phyloP scores from a whole-genome alignment of 1,140 invertebrate genomes.

The Neodiprion pinetum region DNA sequence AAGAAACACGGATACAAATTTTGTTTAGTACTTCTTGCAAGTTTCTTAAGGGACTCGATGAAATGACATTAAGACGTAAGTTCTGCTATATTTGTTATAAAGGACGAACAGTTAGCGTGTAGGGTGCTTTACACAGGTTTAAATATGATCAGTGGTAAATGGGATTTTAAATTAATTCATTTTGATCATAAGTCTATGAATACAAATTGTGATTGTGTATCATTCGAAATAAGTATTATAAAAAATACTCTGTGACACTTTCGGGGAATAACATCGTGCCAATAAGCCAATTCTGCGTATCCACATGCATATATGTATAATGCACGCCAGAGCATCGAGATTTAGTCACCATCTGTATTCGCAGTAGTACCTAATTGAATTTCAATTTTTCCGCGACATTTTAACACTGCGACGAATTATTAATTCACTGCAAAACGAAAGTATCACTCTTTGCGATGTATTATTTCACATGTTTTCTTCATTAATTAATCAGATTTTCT shows the following conservation, averaged over 20 bases:
- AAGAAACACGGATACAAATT: too few species aligned
- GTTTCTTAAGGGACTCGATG: background rate
- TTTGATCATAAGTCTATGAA: background rate
- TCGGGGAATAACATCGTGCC: background rate
- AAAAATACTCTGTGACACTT: background rate
- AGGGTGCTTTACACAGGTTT: background rate
- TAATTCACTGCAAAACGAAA: constrained; percentile 24
- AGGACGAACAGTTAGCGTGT: constrained; percentile 49
- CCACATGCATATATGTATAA: too few species aligned
- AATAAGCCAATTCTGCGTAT: background rate
- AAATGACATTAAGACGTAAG: constrained; percentile 41
- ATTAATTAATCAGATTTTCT: constrained; percentile 31
- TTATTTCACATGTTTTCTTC: background rate
- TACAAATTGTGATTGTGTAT: constrained; percentile 13
- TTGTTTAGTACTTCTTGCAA: background rate
- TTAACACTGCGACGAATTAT: background rate
- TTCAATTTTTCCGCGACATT: background rate
- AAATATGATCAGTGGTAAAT: constrained; percentile 13
- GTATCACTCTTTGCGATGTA: background rate
- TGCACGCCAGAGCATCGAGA: too few species aligned
- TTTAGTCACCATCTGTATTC: too few species aligned
- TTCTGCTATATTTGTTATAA: constrained; percentile 55
- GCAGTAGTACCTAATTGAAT: background rate
- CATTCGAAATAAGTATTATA: constrained; percentile 9
- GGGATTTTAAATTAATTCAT: constrained; percentile 11